Evolutionary conservation across 2,888 invertebrate species (phyloP).

Genomic region (Drosophila atripex): DNA sequence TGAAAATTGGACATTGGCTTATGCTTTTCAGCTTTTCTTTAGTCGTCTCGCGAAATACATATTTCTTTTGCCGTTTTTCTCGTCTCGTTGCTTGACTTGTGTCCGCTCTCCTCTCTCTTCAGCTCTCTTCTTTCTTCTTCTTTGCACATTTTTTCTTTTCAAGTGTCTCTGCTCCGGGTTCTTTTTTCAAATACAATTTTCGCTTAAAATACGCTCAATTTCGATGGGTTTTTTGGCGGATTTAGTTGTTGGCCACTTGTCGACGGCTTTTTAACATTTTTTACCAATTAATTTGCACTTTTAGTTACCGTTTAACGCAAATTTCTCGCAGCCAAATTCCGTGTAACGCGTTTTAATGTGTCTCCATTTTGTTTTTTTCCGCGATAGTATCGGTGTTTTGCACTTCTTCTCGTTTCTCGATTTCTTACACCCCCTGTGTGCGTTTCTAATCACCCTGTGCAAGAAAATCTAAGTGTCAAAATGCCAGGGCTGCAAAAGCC

Average conservation of each 20-base stretch:
- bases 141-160: conserved; percentile 76
- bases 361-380: conserved; percentile 84
- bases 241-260: conserved; percentile 60
- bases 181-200: conserved; percentile 74
- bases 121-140: conserved; percentile 65
- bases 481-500: background rate
- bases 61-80: conserved; percentile 80
- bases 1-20: conserved; percentile 74
- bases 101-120: conserved; percentile 51
- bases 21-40: conserved; percentile 62
- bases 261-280: conserved; percentile 61
- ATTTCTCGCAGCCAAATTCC: conserved; percentile 81
- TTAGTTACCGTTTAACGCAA: conserved; percentile 82
- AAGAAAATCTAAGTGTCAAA: background rate
- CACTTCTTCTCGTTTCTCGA: background rate
- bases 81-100: conserved; percentile 62
- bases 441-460: background rate
- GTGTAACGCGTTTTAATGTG: conserved; percentile 84
- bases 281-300: conserved; percentile 75
- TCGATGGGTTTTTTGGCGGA: conserved; percentile 50
- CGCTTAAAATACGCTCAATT: conserved; percentile 68
- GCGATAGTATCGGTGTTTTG: conserved; percentile 34
- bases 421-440: background rate
- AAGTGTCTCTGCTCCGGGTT: conserved; percentile 63
- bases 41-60: conserved; percentile 81